These are phyloP conservation scores for Xiphophorus maculatus DNA, from an alignment of 2,113 vertebrate genomes.

Conservation along the genomic window DNA sequence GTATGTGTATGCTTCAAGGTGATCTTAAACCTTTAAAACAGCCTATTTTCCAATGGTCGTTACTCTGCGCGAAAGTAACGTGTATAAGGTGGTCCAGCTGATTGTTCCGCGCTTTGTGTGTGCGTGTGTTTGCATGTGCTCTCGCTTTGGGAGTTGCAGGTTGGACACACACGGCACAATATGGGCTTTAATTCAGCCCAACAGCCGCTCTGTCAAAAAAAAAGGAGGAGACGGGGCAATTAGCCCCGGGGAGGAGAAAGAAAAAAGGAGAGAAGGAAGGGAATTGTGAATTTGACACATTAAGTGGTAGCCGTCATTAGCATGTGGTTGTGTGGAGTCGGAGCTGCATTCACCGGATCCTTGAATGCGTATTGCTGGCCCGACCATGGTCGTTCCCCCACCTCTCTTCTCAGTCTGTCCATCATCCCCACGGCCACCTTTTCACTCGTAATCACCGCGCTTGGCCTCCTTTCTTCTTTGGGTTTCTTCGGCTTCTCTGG, in stretches of 20 bases:
- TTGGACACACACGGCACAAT: slow-evolving; percentile 69
- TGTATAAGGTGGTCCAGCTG: slow-evolving; percentile 21
- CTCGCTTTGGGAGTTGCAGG: slow-evolving; percentile 34
- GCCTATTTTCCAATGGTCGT: not conserved
- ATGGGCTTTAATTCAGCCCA: slow-evolving; percentile 79
- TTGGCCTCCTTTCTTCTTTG: slow-evolving; percentile 51
- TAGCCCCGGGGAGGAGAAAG: slow-evolving; percentile 66
- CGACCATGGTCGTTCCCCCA: slow-evolving; percentile 41
- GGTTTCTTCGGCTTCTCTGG: slow-evolving; percentile 57
- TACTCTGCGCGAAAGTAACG: slow-evolving; percentile 5
- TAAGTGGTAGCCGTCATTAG: slow-evolving; percentile 80
- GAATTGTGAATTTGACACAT: slow-evolving; percentile 79
- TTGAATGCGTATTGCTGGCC: slow-evolving; percentile 73
- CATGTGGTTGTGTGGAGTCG: slow-evolving; percentile 73
- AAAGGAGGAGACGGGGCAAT: slow-evolving; percentile 73
- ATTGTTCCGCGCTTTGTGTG: slow-evolving; percentile 14
- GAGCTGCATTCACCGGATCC: slow-evolving; percentile 70
- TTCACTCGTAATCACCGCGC: slow-evolving; percentile 65
- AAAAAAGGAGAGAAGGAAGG: slow-evolving; percentile 54
- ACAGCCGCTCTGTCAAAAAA: slow-evolving; percentile 72
- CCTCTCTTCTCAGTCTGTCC: slow-evolving; percentile 55
- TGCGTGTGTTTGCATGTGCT: slow-evolving; percentile 21
- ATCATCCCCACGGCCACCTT: slow-evolving; percentile 68
- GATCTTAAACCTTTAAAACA: not conserved
- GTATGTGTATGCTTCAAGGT: not conserved